Evolutionary conservation across 2,113 vertebrate species (phyloP).

Genomic region (Triplophysa dalaica): DNA sequence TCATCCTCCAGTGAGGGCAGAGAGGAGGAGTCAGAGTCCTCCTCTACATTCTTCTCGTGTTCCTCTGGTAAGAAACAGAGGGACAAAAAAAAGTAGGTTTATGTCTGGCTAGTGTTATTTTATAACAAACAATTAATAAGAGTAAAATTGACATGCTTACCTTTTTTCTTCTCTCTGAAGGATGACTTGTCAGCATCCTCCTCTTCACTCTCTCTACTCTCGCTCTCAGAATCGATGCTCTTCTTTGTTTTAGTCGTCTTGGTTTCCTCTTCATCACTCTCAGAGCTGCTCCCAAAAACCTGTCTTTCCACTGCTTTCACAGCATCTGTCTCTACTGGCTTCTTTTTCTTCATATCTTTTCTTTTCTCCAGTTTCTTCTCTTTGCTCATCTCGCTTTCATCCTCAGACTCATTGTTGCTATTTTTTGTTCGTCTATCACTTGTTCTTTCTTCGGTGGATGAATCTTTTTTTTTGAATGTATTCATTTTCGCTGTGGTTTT

Average conservation of each 20-base stretch:
- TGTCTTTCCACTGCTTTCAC: slow-evolving; percentile 50
- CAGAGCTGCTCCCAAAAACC: slow-evolving; percentile 49
- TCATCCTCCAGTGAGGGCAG: slow-evolving; percentile 68
- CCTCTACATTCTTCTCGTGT: slow-evolving; percentile 18
- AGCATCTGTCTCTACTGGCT: slow-evolving; percentile 23
- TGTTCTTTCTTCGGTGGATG: slow-evolving; percentile 23
- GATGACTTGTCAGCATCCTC: not conserved
- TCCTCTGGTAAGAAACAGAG: not conserved
- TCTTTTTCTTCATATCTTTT: slow-evolving; percentile 1
- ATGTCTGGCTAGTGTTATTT: too few relatives aligned
- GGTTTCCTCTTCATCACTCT: slow-evolving; percentile 40
- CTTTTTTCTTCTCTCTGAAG: slow-evolving; percentile 21
- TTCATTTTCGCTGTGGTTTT: not conserved
- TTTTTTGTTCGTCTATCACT: not conserved
- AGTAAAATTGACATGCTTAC: not conserved
- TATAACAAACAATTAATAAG: too few relatives aligned
- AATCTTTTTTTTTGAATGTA: slow-evolving; percentile 3
- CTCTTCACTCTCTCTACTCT: slow-evolving; percentile 54
- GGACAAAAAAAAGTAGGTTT: not conserved
- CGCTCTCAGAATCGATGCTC: slow-evolving; percentile 33
- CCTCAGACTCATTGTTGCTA: not conserved
- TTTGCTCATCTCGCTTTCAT: slow-evolving; percentile 34
- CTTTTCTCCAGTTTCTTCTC: slow-evolving; percentile 42
- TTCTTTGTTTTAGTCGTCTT: not conserved
- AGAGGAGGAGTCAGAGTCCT: slow-evolving; percentile 66